These are phyloP conservation scores for Eupithecia subumbrata DNA, from an alignment of 2,888 invertebrate species.

Conservation along the genomic window DNA sequence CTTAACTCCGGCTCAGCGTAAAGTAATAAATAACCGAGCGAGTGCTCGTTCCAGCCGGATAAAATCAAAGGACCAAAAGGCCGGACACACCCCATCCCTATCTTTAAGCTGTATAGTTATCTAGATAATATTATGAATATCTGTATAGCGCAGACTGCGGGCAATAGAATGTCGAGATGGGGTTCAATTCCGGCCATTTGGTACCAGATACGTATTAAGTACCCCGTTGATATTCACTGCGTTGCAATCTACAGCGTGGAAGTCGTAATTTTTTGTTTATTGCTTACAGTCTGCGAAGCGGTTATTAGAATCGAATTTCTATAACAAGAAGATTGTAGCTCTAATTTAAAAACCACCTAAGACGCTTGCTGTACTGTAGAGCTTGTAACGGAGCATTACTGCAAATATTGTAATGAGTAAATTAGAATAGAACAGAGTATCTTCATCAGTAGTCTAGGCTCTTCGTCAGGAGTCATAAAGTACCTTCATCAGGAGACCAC, in stretches of 20 bases:
- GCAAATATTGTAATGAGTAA: not conserved
- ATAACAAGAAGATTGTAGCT: not conserved
- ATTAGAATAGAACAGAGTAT: no score
- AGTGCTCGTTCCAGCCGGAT: not conserved
- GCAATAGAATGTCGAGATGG: constrained; percentile 17
- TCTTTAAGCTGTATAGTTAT: constrained; percentile 5
- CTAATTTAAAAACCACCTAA: not conserved
- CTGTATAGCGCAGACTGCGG: constrained; percentile 12
- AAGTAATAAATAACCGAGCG: not conserved
- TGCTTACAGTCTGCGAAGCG: not conserved
- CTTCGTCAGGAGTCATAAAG: no score
- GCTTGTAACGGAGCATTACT: not conserved
- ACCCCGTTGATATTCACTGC: constrained; percentile 1
- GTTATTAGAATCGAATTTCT: not conserved
- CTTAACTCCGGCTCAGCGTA: not conserved
- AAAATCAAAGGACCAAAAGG: not conserved
- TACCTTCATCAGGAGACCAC: no score
- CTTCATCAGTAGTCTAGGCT: no score
- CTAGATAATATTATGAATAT: constrained; percentile 14
- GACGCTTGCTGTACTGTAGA: not conserved
- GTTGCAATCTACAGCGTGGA: constrained; percentile 1
- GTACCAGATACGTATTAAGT: constrained; percentile 7
- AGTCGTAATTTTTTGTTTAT: constrained; percentile 1
- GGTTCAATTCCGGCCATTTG: not conserved
- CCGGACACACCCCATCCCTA: constrained; percentile 17